phyloP scores from a whole-genome alignment of 2,797 vertebrate genomes.

The Muraenolepis orangiensis region DNA sequence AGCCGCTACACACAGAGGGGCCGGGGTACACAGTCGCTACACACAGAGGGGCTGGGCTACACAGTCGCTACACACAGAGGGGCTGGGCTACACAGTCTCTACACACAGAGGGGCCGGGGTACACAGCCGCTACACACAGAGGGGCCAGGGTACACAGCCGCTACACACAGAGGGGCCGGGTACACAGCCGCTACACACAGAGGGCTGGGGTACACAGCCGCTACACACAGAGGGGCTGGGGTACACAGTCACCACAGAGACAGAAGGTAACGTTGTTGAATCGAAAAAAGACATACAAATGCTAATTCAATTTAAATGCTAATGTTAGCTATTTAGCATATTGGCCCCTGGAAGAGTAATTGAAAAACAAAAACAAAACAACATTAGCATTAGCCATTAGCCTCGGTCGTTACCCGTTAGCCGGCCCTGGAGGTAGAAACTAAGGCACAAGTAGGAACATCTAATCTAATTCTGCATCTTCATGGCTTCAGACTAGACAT shows the following conservation, averaged over 20 bases:
- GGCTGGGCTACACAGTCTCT: conserved; percentile 58
- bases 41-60: too few species aligned
- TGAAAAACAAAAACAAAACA: background rate
- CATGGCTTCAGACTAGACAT: background rate
- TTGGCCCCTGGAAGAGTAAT: background rate
- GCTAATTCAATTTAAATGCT: background rate
- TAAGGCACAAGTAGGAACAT: background rate
- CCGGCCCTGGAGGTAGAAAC: background rate
- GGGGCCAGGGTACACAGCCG: conserved; percentile 75
- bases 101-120: conserved; percentile 85
- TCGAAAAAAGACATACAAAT: background rate
- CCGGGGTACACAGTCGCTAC: too few species aligned
- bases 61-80: too few species aligned
- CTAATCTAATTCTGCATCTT: background rate
- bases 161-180: too few species aligned
- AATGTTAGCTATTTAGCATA: background rate
- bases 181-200: background rate
- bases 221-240: too few species aligned
- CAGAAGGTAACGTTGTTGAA: background rate
- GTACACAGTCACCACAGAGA: background rate
- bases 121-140: conserved; percentile 18
- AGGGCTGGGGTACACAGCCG: too few species aligned
- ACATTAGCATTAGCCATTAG: background rate
- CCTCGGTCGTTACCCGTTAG: background rate
- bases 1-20: too few species aligned